Conservation (phyloP, 2,888 invertebrate species). For the Drosophila pseudotakahashii region DNA sequence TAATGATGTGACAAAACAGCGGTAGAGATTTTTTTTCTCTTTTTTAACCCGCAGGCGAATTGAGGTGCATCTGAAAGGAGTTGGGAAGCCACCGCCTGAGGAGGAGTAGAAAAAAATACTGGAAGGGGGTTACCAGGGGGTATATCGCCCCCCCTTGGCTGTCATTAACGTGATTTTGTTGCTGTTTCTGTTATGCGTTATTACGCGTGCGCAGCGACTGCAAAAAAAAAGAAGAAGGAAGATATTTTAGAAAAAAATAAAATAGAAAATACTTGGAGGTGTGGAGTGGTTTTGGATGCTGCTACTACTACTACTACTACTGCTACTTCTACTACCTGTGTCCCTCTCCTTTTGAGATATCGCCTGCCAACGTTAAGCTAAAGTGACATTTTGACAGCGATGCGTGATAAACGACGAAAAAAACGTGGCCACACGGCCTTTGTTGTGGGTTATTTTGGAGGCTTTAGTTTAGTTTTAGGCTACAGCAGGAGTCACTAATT, state of each 20-base stretch:
- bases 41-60: conserved; percentile 33
- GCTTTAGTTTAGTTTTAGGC: neutral
- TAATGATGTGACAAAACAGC: conserved; percentile 80
- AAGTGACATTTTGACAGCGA: conserved; percentile 83
- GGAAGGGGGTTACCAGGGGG: neutral
- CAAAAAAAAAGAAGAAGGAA: no score
- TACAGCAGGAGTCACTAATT: neutral
- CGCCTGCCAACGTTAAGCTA: conserved; percentile 74
- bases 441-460: conserved; percentile 2
- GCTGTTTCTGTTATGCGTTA: conserved; percentile 68
- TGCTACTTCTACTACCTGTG: conserved; percentile 18
- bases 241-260: no score
- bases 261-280: neutral
- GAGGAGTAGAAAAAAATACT: conserved; percentile 3
- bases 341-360: conserved; percentile 60
- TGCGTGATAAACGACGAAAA: conserved; percentile 82
- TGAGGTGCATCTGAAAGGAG: conserved; percentile 28
- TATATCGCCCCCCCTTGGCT: conserved; percentile 42
- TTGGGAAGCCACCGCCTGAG: conserved; percentile 13
- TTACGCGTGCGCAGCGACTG: conserved; percentile 64
- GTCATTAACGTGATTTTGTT: conserved; percentile 75
- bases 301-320: conserved; percentile 6
- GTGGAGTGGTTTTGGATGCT: conserved; percentile 20
- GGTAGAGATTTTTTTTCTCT: conserved; percentile 54
- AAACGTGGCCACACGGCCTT: conserved; percentile 18